Evolutionary conservation across 2,113 vertebrate genomes (phyloP).

Genomic region (Gadus macrocephalus): DNA sequence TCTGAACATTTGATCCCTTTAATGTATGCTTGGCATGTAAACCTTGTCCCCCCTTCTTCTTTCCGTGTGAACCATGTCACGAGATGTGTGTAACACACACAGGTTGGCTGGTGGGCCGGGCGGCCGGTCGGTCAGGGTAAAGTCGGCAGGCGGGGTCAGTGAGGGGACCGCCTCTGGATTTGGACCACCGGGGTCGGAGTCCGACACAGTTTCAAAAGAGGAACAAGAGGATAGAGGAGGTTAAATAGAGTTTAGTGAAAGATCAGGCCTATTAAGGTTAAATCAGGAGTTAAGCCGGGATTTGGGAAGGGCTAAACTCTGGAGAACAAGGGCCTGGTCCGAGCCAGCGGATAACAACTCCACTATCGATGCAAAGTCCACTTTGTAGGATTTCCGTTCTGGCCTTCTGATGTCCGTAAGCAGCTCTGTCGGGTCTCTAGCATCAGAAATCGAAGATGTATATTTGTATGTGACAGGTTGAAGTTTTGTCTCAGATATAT

Average conservation of each 20-base stretch:
- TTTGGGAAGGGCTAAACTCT: conserved; percentile 22
- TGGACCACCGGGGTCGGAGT: conserved; percentile 50
- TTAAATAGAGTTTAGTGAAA: conserved; percentile 68
- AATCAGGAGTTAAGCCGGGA: conserved; percentile 31
- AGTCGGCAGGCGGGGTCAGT: not conserved
- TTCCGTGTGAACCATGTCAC: not conserved
- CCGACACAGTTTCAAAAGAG: conserved; percentile 25
- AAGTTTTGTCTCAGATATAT: too few relatives aligned
- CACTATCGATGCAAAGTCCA: not conserved
- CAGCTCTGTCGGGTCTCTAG: too few relatives aligned
- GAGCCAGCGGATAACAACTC: not conserved
- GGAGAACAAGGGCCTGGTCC: not conserved
- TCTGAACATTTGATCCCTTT: not conserved
- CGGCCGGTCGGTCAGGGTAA: not conserved
- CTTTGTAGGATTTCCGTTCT: not conserved
- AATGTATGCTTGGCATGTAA: not conserved
- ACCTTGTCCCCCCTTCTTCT: not conserved
- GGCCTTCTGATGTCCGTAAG: not conserved
- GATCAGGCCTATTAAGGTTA: conserved; percentile 52
- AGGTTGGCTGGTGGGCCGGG: not conserved
- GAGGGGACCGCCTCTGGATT: conserved; percentile 9
- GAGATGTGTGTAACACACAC: conserved; percentile 1
- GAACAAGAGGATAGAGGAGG: conserved; percentile 56
- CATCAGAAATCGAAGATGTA: too few relatives aligned
- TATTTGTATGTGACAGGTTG: too few relatives aligned